Base-by-base conservation (phyloP, 2,113 vertebrate genomes). In the Sturnira hondurensis region DNA sequence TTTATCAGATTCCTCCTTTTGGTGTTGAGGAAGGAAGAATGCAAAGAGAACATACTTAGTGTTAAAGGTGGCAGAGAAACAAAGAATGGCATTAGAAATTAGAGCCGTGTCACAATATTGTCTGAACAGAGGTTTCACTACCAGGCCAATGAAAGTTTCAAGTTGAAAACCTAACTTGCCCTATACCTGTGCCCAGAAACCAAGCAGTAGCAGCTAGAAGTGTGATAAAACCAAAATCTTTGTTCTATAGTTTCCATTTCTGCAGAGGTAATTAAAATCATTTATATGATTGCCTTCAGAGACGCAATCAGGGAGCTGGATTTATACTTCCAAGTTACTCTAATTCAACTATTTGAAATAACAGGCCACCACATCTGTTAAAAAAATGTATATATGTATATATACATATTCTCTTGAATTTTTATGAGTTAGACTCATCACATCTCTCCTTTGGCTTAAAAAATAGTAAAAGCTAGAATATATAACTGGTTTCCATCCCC, bases 361-460 rank as follows among this genome's bases (percentile, higher is more conserved):
- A 68, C 89, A 89, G 96, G 93, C 96, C 50, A 89, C 93, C 96
- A 97, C 96, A 97, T 96, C 94, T 96, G 97, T 97, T 95, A 20
- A 11, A 19, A 4, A 20, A 11, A 22, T 26, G 41, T 28, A 74
- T 26, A 73, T 24, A 58, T 41, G 58, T 56, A 58, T 33, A 70
- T 50, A 86, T 76, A 74, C 81, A 89, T 89, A 74, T 91, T 94
- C 93, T 91, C 88, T 86, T 97, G 97, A 97, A 97, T 97, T 97
- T 96, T 98, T 97, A 97, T 97, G 94, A 97, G 96, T 71, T 97
- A 89, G 96, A 97, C 97, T 97, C 97, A 97, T 97, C 97, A 93
- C 93, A 63, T 97, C 95, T 97, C 91, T 97, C 95, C 91, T 67
- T 93, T 91, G 94, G 82, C 91, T 97, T 93, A 80, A 95, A 93